phyloP scores from a whole-genome alignment of 2,888 invertebrate species.

The Nasonia oneida region DNA sequence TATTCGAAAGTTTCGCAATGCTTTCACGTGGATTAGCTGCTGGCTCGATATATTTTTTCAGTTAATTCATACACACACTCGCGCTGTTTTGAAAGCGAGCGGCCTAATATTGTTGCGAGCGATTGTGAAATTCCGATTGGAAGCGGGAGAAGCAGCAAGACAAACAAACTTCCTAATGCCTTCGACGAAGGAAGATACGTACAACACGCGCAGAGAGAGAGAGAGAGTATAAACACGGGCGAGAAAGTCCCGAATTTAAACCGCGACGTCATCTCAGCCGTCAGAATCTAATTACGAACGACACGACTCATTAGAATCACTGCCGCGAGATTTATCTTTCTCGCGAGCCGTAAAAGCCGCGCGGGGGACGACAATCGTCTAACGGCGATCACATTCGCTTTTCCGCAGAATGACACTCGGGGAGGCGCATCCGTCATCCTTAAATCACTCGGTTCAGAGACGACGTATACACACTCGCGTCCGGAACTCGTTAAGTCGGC shows the following conservation, averaged over 20 bases:
- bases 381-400: constrained; percentile 11
- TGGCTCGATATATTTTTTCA: neutral
- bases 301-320: neutral
- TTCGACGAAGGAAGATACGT: neutral
- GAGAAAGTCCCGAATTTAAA: neutral
- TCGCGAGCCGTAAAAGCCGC: constrained; percentile 25
- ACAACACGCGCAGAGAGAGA: no score
- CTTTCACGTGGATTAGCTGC: neutral
- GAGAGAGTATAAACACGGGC: neutral
- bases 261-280: neutral
- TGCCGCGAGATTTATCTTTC: no score
- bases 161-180: constrained; percentile 25
- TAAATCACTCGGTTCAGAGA: neutral
- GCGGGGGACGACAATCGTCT: neutral
- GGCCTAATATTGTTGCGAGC: neutral
- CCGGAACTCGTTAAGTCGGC: constrained; percentile 57
- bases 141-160: neutral
- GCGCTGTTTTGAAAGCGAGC: constrained; percentile 4
- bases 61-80: neutral
- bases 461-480: neutral
- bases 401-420: constrained; percentile 9
- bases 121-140: constrained; percentile 11
- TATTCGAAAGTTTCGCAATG: neutral
- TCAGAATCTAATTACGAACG: neutral
- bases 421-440: constrained; percentile 7